Percentiles rank a stretch among this genome's conserved stretches.
phyloP scores from a whole-genome alignment of 1,140 invertebrate species.

The Aphis craccivora region DNA sequence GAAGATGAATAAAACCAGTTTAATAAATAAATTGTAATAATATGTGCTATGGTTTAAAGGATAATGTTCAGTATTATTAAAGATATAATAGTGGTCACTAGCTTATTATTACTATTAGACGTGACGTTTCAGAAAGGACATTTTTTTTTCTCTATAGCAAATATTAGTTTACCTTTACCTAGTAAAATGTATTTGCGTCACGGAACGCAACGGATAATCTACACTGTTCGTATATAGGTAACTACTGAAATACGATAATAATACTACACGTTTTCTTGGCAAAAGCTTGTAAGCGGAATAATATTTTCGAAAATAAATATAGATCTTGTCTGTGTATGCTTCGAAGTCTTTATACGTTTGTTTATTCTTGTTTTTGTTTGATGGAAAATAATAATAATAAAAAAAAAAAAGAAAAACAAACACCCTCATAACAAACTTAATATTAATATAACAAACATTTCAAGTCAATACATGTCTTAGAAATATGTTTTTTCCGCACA shows the following conservation, averaged over 20 bases:
- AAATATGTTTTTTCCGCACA: neutral
- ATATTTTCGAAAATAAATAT: neutral
- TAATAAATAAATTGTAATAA: too few relatives aligned
- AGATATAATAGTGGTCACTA: neutral
- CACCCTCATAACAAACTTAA: neutral
- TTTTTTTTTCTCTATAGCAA: neutral
- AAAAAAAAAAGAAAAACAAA: neutral
- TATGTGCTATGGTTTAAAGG: neutral
- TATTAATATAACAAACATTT: neutral
- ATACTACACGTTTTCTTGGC: neutral
- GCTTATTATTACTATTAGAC: neutral
- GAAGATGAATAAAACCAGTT: neutral
- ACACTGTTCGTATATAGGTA: neutral
- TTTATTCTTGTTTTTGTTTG: neutral
- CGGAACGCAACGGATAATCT: neutral
- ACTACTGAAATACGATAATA: neutral
- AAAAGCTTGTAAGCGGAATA: neutral
- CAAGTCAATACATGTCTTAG: neutral
- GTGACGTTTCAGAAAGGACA: neutral
- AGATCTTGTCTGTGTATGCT: neutral
- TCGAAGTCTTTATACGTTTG: neutral
- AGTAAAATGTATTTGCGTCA: neutral
- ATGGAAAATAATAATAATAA: neutral
- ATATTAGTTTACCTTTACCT: too few relatives aligned
- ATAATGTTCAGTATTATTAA: neutral